phyloP scores from a whole-genome alignment of 1,140 invertebrate genomes.

The Orchesella cincta region DNA sequence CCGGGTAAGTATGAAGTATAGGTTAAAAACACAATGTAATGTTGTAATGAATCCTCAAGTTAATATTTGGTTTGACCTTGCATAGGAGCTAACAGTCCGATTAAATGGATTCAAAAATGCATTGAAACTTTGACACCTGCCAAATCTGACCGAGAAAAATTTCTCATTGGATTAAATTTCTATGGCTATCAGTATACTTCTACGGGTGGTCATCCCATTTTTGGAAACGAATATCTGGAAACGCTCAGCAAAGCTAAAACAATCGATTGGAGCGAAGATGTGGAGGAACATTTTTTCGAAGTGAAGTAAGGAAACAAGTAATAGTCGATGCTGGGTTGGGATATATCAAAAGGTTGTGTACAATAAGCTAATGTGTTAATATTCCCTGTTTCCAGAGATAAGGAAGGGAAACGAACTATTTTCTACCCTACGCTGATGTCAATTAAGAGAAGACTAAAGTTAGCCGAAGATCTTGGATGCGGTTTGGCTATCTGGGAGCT shows the following conservation, averaged over 20 bases:
- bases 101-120: conserved; percentile 78
- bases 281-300: conserved; percentile 83
- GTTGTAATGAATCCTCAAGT: too few species aligned
- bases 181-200: conserved; percentile 86
- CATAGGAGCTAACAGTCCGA: conserved; percentile 77
- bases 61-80: too few species aligned
- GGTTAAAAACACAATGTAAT: too few species aligned
- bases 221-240: conserved; percentile 75
- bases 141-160: conserved; percentile 68
- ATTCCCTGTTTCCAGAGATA: conserved; percentile 62
- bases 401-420: conserved; percentile 69
- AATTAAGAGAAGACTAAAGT: conserved; percentile 74
- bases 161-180: conserved; percentile 88
- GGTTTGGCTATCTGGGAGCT: conserved; percentile 93
- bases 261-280: conserved; percentile 74
- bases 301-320: conserved; percentile 67
- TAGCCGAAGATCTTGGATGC: conserved; percentile 75
- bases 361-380: conserved; percentile 28
- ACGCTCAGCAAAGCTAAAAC: conserved; percentile 64
- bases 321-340: not conserved
- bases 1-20: conserved; percentile 63
- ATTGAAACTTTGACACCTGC: conserved; percentile 71
- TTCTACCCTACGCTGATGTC: conserved; percentile 89
- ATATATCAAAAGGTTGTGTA: not conserved
- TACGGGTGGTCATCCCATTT: conserved; percentile 73